Conservation (phyloP, 2,888 invertebrate genomes). For the Acronicta psi region DNA sequence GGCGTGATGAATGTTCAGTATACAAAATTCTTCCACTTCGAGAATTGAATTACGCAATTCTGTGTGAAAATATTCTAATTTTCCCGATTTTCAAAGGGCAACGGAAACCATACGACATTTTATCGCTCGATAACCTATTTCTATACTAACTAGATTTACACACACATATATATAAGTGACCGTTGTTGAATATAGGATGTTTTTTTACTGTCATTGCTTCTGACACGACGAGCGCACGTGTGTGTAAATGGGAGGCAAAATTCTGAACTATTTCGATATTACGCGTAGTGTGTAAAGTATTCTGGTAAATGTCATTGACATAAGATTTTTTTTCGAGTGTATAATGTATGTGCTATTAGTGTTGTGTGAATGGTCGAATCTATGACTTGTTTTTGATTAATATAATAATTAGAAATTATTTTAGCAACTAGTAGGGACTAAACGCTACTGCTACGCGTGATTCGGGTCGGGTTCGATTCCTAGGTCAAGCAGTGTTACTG, state of each 20-base stretch:
- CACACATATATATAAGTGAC: slow-evolving; percentile 20
- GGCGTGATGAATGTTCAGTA: too few relatives aligned
- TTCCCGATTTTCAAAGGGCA: not conserved
- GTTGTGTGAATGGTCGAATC: slow-evolving; percentile 1
- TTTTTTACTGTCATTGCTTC: slow-evolving; percentile 43
- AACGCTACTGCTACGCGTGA: too few relatives aligned
- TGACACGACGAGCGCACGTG: slow-evolving; percentile 46
- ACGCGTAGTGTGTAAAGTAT: not conserved
- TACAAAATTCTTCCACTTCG: too few relatives aligned
- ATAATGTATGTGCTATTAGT: not conserved
- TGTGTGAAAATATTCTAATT: too few relatives aligned
- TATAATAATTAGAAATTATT: not conserved
- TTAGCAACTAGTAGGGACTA: too few relatives aligned
- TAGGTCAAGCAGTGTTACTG: too few relatives aligned
- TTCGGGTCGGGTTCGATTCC: too few relatives aligned
- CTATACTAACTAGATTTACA: slow-evolving; percentile 28
- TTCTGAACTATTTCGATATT: slow-evolving; percentile 38
- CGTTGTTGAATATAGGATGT: slow-evolving; percentile 19
- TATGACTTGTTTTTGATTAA: not conserved
- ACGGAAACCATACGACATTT: slow-evolving; percentile 9
- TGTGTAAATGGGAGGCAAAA: slow-evolving; percentile 31
- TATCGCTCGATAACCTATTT: slow-evolving; percentile 30
- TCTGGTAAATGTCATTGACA: slow-evolving; percentile 25
- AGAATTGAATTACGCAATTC: too few relatives aligned
- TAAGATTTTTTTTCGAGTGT: not conserved